These are phyloP conservation scores for Drosophila quinaria DNA, from an alignment of 2,888 invertebrate species.

Conservation along the genomic window DNA sequence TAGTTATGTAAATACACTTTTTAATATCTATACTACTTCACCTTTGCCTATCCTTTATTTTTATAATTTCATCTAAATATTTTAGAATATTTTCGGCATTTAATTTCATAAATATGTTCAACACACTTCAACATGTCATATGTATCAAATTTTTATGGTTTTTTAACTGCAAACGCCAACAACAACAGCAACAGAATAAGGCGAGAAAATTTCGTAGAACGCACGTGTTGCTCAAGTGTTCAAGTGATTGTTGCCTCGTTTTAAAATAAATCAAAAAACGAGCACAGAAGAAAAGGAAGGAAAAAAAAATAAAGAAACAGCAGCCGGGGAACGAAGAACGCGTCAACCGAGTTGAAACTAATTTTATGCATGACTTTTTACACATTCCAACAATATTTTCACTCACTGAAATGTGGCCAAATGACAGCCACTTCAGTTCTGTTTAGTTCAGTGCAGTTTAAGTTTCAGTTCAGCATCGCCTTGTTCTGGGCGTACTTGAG, in stretches of 20 bases:
- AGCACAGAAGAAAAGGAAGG: background rate
- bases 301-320: constrained; percentile 19
- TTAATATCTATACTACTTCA: background rate
- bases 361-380: constrained; percentile 82
- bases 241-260: constrained; percentile 50
- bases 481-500: constrained; percentile 56
- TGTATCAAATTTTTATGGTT: constrained; percentile 60
- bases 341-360: constrained; percentile 79
- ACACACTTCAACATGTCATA: constrained; percentile 66
- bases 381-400: constrained; percentile 78
- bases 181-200: constrained; percentile 27
- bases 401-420: constrained; percentile 66
- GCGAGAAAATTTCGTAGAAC: constrained; percentile 65
- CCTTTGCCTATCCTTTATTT: constrained; percentile 3
- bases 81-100: constrained; percentile 44
- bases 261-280: constrained; percentile 69
- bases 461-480: constrained; percentile 4
- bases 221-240: constrained; percentile 75
- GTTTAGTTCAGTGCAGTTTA: constrained; percentile 14
- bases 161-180: constrained; percentile 68
- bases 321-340: constrained; percentile 35
- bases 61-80: background rate
- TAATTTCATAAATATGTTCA: constrained; percentile 55
- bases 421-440: constrained; percentile 71
- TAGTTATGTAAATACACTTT: background rate